Evolutionary conservation across 1,140 invertebrate genomes (phyloP), one percentile per base, ranked within the genome.

Genomic region (Neoseiulus cucumeris): DNA sequence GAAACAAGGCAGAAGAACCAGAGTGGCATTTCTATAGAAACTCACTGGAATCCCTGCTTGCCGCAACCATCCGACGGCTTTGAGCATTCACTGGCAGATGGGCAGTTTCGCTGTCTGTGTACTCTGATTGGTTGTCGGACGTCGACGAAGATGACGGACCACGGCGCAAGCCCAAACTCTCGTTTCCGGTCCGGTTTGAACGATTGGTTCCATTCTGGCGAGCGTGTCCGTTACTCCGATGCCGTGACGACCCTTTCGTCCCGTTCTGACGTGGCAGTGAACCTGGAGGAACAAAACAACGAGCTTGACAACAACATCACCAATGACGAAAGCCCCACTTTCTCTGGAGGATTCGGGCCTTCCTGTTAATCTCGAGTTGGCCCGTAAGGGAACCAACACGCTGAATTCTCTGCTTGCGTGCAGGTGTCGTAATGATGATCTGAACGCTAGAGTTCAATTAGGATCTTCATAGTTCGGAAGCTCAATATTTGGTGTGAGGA

Each of bases 91-190:
- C 33, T 39, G 33, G 33, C 33, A 59, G 51, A 25, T 59, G 51
- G 51, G 51, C 51, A 2, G 51, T 59, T 59, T 70, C 69, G 6
- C 67, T 70, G 42, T 68, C 68, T 25, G 69, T 70, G 14, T 67
- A 67, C 42, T 70, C 69, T 22, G 69, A 70, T 29, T 70, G 68
- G 42, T 70, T 70, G 42, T 70, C 69, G 17, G 69, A 70, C 6
- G 69, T 68, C 9, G 69, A 70, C 1, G 69, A 68, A 2, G 69
- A 68, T 17, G 67, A 68, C 9, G 64, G 66, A 6, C 68, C 68
- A 33, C 68, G 39, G 12, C 66, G 65, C 12, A 70, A 47, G 9
- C 51, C 51, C 51, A 59, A 39, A 39, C 33, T 59, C 22, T 59
- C 51, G 14, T 59, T 25, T 14, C 51, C 51, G 9, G 51, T 33